Percentiles rank a stretch among this genome's conserved stretches.
These are phyloP conservation scores for Bothrops jararaca DNA, from an alignment of 2,113 vertebrate genomes.

Conservation along the genomic window DNA sequence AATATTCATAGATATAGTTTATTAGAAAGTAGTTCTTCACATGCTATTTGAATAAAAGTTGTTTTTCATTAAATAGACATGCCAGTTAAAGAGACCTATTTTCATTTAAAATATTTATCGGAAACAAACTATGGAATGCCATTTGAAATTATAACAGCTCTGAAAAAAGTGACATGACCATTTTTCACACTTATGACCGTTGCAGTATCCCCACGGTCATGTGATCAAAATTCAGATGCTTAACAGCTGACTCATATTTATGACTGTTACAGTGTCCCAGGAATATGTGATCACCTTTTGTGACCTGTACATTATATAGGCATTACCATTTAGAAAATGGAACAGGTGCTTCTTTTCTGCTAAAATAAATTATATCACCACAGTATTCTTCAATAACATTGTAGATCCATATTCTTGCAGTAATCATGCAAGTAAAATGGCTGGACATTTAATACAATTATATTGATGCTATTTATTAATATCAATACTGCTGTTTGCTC, in stretches of 20 bases:
- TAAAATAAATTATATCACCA: background rate
- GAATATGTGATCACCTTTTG: background rate
- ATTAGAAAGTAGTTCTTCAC: background rate
- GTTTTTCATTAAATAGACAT: conserved; percentile 21
- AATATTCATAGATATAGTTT: conserved; percentile 1
- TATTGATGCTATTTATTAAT: background rate
- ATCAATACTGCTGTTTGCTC: background rate
- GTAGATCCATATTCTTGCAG: background rate
- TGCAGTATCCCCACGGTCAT: background rate
- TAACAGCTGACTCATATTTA: background rate
- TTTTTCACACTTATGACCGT: background rate
- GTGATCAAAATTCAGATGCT: background rate
- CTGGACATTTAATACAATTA: background rate
- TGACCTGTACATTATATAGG: background rate
- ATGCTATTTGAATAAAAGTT: background rate
- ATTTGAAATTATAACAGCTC: background rate
- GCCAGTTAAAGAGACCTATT: conserved; percentile 11
- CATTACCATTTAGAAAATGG: background rate
- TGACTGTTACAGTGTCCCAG: background rate
- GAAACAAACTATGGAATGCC: conserved; percentile 25
- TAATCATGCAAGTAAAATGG: background rate
- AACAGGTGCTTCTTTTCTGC: background rate
- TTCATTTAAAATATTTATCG: conserved; percentile 17
- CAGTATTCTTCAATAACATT: background rate
- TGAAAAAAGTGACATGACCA: background rate